phyloP scores from a whole-genome alignment of 2,113 vertebrate genomes.

The Antigone vipio region DNA sequence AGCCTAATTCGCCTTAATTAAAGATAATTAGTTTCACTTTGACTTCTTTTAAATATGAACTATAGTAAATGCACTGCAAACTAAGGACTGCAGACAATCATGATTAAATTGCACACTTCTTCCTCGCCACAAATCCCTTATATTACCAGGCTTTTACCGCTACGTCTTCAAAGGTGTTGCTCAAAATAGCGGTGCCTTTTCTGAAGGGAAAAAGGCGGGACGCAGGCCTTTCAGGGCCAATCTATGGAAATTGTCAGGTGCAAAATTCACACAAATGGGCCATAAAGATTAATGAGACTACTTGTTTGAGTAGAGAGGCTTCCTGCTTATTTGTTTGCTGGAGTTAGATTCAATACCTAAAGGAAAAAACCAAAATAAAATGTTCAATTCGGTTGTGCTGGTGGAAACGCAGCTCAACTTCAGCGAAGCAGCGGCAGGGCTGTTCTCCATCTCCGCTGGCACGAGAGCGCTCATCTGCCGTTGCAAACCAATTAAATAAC shows the following conservation, averaged over 20 bases:
- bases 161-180: background rate
- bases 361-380: background rate
- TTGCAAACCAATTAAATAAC: background rate
- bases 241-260: background rate
- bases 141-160: background rate
- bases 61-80: slow-evolving; percentile 20
- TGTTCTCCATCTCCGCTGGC: background rate
- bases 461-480: accelerated
- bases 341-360: background rate
- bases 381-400: background rate
- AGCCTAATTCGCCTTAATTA: slow-evolving; percentile 76
- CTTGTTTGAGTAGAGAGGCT: background rate
- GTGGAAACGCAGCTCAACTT: background rate
- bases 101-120: slow-evolving; percentile 1
- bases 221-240: background rate
- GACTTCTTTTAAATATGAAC: slow-evolving; percentile 69
- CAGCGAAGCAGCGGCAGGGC: background rate
- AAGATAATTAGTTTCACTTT: slow-evolving; percentile 78
- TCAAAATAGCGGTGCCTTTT: background rate
- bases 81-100: slow-evolving; percentile 28
- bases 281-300: background rate
- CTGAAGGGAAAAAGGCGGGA: background rate
- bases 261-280: background rate
- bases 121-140: background rate
- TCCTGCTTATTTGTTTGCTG: background rate